phyloP scores from a whole-genome alignment of 2,113 vertebrate genomes.

The Sorex fumeus region DNA sequence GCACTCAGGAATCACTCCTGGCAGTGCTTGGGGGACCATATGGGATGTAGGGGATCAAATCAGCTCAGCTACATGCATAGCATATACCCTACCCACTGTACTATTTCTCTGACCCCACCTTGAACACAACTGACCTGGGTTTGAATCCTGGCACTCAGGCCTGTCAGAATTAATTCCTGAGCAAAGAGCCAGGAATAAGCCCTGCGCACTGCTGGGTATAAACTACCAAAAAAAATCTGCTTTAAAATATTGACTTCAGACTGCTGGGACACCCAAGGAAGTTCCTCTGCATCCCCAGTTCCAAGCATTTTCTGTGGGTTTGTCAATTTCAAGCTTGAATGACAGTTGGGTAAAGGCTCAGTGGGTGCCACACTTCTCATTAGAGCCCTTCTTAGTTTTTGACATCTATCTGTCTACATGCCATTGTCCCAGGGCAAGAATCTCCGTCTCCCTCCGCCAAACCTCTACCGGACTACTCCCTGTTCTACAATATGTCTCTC shows the following conservation, averaged over 20 bases:
- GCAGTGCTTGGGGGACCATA: too few relatives aligned
- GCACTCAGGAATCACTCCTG: too few relatives aligned
- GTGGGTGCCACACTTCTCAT: background rate
- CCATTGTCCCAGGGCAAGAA: slow-evolving; percentile 37
- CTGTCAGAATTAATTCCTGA: too few relatives aligned
- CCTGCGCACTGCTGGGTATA: too few relatives aligned
- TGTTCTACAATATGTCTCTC: background rate
- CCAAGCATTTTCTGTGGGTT: background rate
- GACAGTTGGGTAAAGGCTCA: background rate
- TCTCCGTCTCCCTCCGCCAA: background rate
- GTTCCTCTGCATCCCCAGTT: background rate
- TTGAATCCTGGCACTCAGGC: too few relatives aligned
- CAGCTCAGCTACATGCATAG: too few relatives aligned
- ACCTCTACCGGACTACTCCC: background rate
- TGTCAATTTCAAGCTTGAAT: background rate
- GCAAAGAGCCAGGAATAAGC: too few relatives aligned
- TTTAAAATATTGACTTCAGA: slow-evolving; percentile 25
- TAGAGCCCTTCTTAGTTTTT: slow-evolving; percentile 35
- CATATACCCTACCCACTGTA: too few relatives aligned
- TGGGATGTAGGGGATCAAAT: too few relatives aligned
- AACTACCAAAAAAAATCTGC: background rate
- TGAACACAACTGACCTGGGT: too few relatives aligned
- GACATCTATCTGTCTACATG: slow-evolving; percentile 25
- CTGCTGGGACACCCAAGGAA: background rate
- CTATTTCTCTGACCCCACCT: too few relatives aligned